Conservation (phyloP, 2,113 vertebrate genomes). For the Globicephala melas region DNA sequence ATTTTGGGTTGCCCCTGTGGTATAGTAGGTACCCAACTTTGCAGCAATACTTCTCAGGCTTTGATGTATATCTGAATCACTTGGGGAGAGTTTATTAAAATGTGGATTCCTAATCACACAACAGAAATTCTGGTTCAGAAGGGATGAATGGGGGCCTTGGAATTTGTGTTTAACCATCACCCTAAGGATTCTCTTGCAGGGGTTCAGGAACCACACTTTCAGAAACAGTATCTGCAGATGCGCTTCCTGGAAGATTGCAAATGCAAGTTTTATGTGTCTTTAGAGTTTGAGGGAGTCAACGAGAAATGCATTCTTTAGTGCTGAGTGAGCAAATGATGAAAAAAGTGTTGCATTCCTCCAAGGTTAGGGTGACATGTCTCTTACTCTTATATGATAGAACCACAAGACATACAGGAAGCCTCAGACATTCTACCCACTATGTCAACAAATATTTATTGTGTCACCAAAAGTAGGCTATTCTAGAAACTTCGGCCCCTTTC, state of each 20-base stretch:
- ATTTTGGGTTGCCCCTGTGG: not conserved
- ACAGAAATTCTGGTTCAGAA: not conserved
- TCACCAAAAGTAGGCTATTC: not conserved
- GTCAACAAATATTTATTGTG: not conserved
- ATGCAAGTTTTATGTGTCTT: not conserved
- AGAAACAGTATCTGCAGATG: not conserved
- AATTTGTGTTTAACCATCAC: not conserved
- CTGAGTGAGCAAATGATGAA: not conserved
- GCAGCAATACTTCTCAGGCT: not conserved
- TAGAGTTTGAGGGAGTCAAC: not conserved
- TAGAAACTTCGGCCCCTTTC: not conserved
- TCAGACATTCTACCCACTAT: not conserved
- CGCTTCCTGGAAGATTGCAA: not conserved
- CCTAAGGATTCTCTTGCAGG: not conserved
- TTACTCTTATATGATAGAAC: not conserved
- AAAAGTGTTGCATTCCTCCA: not conserved
- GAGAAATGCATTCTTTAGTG: not conserved
- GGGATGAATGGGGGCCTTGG: not conserved
- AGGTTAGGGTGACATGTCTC: not conserved
- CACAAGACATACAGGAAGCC: not conserved
- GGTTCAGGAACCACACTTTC: not conserved
- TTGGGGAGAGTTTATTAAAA: not conserved
- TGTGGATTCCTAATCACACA: not conserved
- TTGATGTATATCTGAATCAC: not conserved
- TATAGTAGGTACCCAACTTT: no score